Evolutionary conservation across 2,797 vertebrate genomes (phyloP).

Genomic region (Clarias laeviceps): DNA sequence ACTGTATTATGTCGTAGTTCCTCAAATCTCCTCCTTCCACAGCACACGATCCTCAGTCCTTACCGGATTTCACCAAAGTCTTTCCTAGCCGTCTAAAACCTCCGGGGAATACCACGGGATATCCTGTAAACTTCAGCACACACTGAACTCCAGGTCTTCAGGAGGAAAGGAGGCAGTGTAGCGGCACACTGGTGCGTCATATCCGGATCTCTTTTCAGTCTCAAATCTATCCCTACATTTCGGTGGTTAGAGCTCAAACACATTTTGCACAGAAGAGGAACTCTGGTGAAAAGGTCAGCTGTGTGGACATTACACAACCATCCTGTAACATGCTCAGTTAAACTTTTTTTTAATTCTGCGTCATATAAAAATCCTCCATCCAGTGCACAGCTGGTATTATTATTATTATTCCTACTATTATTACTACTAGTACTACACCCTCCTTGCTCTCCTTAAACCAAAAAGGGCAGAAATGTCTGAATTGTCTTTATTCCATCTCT

Average conservation of each 20-base stretch:
- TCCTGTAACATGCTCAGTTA: not conserved
- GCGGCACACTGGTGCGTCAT: not conserved
- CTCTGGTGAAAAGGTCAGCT: not conserved
- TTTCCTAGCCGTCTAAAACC: not conserved
- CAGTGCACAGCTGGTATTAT: not conserved
- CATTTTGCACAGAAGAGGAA: not conserved
- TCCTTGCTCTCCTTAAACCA: not conserved
- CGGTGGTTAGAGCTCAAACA: not conserved
- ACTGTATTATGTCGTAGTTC: not conserved
- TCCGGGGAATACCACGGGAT: slow-evolving; percentile 3
- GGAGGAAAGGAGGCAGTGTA: not conserved
- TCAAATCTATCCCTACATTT: not conserved
- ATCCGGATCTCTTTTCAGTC: not conserved
- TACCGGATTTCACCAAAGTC: not conserved
- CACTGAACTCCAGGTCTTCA: not conserved
- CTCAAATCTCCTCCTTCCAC: not conserved
- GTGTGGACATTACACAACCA: not conserved
- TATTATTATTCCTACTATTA: not conserved
- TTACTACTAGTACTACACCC: not conserved
- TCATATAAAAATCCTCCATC: not conserved
- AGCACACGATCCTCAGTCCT: not conserved
- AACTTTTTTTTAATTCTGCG: not conserved
- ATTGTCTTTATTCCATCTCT: not conserved
- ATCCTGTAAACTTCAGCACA: not conserved
- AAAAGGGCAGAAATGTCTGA: not conserved